Percentiles rank a stretch among this genome's conserved stretches.
phyloP scores from a whole-genome alignment of 1,140 invertebrate species.

The Vanessa atalanta region DNA sequence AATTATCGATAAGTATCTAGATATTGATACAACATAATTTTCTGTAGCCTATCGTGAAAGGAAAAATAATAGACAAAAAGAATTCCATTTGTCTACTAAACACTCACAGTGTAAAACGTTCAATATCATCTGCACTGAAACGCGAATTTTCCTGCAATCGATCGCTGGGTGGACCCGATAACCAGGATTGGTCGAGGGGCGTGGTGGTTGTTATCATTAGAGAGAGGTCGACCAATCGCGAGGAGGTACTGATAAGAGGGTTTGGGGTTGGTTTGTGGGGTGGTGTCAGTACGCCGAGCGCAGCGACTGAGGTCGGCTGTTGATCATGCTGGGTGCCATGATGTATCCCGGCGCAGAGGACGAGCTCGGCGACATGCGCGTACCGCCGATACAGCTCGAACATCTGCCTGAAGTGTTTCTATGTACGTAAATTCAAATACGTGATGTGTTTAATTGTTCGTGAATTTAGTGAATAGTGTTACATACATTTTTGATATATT shows the following conservation, averaged over 20 bases:
- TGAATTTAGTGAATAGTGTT: slow-evolving; percentile 41
- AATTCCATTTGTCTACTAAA: slow-evolving; percentile 39
- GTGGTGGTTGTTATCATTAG: slow-evolving; percentile 70
- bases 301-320: slow-evolving; percentile 64
- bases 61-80: slow-evolving; percentile 21
- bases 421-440: slow-evolving; percentile 82
- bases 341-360: slow-evolving; percentile 78
- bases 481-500: background rate
- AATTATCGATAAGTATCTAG: background rate
- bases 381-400: slow-evolving; percentile 86
- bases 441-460: slow-evolving; percentile 47
- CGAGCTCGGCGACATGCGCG: slow-evolving; percentile 80
- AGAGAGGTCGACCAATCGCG: slow-evolving; percentile 69
- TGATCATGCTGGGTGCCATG: slow-evolving; percentile 77
- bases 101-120: slow-evolving; percentile 58
- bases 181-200: slow-evolving; percentile 70
- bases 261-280: slow-evolving; percentile 65
- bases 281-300: slow-evolving; percentile 68
- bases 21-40: background rate
- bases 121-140: slow-evolving; percentile 62
- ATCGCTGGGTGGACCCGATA: slow-evolving; percentile 67
- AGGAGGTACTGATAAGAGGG: slow-evolving; percentile 68
- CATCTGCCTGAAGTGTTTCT: slow-evolving; percentile 87
- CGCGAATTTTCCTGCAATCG: slow-evolving; percentile 70
- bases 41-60: background rate